Evolutionary conservation across 2,888 invertebrate genomes (phyloP).

Genomic region (Ectemnius continuus): DNA sequence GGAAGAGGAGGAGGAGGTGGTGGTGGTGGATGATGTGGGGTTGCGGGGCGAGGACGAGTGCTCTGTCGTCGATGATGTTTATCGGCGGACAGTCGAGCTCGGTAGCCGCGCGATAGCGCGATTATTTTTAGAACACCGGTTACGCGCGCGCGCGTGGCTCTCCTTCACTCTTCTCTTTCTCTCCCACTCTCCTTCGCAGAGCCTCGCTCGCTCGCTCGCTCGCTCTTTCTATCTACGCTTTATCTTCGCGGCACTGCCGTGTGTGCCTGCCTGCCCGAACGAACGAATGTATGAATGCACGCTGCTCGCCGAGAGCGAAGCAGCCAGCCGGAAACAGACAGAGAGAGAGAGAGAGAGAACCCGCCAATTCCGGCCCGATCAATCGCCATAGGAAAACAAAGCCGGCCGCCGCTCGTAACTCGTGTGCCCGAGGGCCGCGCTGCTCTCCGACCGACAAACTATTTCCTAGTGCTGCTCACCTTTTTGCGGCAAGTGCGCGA

Average conservation of each 20-base stretch:
- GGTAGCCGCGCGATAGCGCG: slow-evolving; percentile 43
- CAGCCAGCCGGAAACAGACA: no score
- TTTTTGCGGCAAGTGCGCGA: slow-evolving; percentile 78
- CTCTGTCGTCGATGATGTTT: slow-evolving; percentile 33
- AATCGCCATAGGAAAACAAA: no score
- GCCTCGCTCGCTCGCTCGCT: background rate
- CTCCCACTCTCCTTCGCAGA: background rate
- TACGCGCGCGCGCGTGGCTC: slow-evolving; percentile 21
- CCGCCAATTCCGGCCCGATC: no score
- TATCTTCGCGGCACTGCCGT: no score
- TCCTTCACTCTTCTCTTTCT: slow-evolving; percentile 13
- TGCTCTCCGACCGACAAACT: no score
- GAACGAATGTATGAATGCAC: no score
- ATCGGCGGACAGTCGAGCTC: slow-evolving; percentile 39
- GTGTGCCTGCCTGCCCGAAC: no score
- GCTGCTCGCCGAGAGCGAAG: no score
- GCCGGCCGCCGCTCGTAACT: no score
- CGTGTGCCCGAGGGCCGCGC: no score
- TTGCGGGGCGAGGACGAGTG: slow-evolving; percentile 7
- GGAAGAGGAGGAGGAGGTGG: background rate
- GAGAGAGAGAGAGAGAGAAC: no score
- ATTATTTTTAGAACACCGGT: slow-evolving; percentile 51
- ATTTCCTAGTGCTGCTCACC: slow-evolving; percentile 60
- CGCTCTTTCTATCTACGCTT: slow-evolving; percentile 3
- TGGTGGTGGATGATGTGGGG: background rate